Conservation (phyloP, 2,888 invertebrate species). For the Tetramorium bicarinatum region DNA sequence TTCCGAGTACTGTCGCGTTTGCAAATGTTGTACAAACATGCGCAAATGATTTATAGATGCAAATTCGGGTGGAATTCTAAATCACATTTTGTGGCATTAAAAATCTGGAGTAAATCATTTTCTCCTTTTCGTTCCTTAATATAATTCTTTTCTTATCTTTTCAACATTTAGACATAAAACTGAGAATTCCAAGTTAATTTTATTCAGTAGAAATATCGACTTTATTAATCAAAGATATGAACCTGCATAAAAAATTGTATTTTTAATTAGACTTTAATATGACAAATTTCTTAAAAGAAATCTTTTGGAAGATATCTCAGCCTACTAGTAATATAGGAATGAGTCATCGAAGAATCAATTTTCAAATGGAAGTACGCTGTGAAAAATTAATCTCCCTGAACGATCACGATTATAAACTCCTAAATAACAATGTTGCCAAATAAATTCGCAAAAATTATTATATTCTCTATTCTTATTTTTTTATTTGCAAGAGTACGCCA, state of each 20-base stretch:
- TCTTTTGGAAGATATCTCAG: no score
- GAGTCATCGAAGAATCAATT: background rate
- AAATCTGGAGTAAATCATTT: background rate
- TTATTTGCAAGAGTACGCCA: background rate
- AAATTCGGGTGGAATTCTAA: background rate
- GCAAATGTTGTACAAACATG: constrained; percentile 23
- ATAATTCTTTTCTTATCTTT: background rate
- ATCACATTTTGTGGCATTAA: background rate
- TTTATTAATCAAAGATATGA: background rate
- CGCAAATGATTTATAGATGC: background rate
- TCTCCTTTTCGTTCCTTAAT: background rate
- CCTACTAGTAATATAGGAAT: background rate
- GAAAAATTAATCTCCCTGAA: background rate
- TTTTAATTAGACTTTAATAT: background rate
- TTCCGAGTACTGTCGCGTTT: constrained; percentile 11
- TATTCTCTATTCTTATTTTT: background rate
- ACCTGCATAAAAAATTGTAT: background rate
- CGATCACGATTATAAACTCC: background rate
- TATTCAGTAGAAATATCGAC: background rate
- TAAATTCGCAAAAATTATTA: background rate
- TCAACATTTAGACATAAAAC: background rate
- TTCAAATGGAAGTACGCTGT: background rate
- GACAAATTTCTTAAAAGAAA: background rate
- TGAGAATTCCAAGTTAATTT: background rate
- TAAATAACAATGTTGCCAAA: constrained; percentile 5